Base-by-base conservation (phyloP, 2,113 vertebrate genomes). In the Phyllopteryx taeniolatus region DNA sequence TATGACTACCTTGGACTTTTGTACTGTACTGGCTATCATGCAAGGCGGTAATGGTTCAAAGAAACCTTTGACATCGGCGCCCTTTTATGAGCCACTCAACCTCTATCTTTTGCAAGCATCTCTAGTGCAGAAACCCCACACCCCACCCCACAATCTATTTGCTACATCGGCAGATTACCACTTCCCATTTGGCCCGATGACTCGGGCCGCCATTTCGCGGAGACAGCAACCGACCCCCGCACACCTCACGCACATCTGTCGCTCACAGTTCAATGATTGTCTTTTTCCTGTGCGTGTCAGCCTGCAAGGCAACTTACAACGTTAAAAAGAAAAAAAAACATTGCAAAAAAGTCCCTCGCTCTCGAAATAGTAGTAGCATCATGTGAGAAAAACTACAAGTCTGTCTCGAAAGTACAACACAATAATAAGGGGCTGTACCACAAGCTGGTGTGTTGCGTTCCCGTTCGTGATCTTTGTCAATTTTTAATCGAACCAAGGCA, bases 1-100 rank as follows among this genome's bases (percentile, higher is more conserved):
- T 14, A 4, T 11, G n/a, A 13, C 33, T 20, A 84, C 61, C 77
- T 85, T 83, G 85, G 86, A 90, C 89, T 79, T 90, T 89, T 88
- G 86, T 19, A 84, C 86, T 66, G 70, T 82, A 74, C 31, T 44
- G 62, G 65, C 56, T 63, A 27, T 81, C 46, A 44, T 57, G 49
- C 68, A n/a, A 39, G 31, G 27, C 9, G 7, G 14, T 72, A 75
- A 54, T 49, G 54, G 76, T 81, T 77, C 1, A 69, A 71, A 27
- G 71, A 68, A 60, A 76, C 77, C 85, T 86, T 88, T 83, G 75
- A 77, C 63, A 57, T 67, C 61, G 39, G 22, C 51, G 61, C 66
- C 33, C 64, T 79, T 67, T 27, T 17, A 66, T 66, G 54, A 49
- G 42, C 53, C 71, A n/a, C 56, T 15, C n/a, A 61, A 78, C 67